phyloP scores from a whole-genome alignment of 1,140 invertebrate species.

The Drosophila nebulosa region DNA sequence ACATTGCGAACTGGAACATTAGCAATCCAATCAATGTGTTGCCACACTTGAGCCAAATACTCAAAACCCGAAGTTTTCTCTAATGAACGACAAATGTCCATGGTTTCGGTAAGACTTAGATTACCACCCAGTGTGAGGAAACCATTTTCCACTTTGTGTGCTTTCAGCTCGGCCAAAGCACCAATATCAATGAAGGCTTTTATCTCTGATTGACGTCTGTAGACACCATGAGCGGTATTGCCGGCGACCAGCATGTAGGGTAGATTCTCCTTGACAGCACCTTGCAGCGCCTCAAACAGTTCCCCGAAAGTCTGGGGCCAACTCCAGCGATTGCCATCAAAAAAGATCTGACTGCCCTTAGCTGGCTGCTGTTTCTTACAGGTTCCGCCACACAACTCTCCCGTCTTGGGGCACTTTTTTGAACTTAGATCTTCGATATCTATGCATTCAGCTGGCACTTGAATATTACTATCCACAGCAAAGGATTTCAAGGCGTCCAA shows the following conservation, averaged over 20 bases:
- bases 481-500: constrained; percentile 91
- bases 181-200: constrained; percentile 89
- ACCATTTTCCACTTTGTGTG: constrained; percentile 27
- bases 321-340: constrained; percentile 64
- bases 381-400: constrained; percentile 44
- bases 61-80: constrained; percentile 81
- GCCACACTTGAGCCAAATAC: constrained; percentile 81
- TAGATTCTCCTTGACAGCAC: constrained; percentile 70
- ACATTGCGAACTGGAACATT: constrained; percentile 88
- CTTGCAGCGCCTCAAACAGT: constrained; percentile 84
- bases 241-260: constrained; percentile 83
- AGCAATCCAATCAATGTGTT: constrained; percentile 86
- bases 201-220: constrained; percentile 81
- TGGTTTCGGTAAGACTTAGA: constrained; percentile 85
- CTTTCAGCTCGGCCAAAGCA: constrained; percentile 84
- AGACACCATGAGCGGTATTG: constrained; percentile 85
- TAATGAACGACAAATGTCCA: constrained; percentile 84
- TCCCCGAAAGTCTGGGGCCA: constrained; percentile 81
- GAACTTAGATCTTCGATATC: constrained; percentile 70
- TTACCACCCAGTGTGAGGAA: constrained; percentile 85
- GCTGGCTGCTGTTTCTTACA: constrained; percentile 50
- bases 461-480: constrained; percentile 86
- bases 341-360: constrained; percentile 45
- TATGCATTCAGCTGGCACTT: constrained; percentile 81
- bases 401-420: constrained; percentile 63